Percentiles rank a stretch among this genome's conserved stretches.
phyloP scores from a whole-genome alignment of 2,888 invertebrate species.

The Leucophenga montana region DNA sequence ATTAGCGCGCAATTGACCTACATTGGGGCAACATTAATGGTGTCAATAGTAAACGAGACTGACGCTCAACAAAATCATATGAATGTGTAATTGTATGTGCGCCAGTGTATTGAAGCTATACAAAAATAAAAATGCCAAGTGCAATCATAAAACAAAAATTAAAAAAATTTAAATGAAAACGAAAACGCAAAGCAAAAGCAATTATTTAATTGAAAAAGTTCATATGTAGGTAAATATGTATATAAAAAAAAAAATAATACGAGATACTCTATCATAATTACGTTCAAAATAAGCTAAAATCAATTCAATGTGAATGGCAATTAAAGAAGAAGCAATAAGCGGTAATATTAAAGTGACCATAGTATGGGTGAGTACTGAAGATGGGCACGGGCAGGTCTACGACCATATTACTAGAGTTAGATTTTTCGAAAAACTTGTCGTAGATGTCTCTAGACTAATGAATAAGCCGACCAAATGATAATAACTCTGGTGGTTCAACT shows the following conservation, averaged over 20 bases:
- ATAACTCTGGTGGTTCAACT: too few species aligned
- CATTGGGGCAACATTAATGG: conserved; percentile 66
- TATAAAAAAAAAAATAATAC: not conserved
- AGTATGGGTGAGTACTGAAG: too few species aligned
- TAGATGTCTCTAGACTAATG: too few species aligned
- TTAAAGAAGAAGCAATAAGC: not conserved
- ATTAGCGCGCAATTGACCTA: conserved; percentile 68
- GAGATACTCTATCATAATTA: not conserved
- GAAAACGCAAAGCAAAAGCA: too few species aligned
- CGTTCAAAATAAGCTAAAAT: conserved; percentile 11
- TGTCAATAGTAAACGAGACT: conserved; percentile 68
- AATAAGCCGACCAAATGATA: too few species aligned
- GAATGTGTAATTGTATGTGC: not conserved
- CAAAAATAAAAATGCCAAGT: conserved; percentile 44
- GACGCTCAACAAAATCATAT: conserved; percentile 29
- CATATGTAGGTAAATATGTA: too few species aligned
- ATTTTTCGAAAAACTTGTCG: too few species aligned
- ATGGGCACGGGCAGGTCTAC: too few species aligned
- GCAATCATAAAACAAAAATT: conserved; percentile 46
- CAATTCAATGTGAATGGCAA: conserved; percentile 8
- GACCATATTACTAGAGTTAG: too few species aligned
- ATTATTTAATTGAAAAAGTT: too few species aligned
- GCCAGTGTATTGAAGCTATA: not conserved
- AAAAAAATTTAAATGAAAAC: conserved; percentile 35
- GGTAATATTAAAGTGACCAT: conserved; percentile 1